These are phyloP conservation scores for Turnix velox DNA, from an alignment of 2,113 vertebrate species.

Conservation along the genomic window DNA sequence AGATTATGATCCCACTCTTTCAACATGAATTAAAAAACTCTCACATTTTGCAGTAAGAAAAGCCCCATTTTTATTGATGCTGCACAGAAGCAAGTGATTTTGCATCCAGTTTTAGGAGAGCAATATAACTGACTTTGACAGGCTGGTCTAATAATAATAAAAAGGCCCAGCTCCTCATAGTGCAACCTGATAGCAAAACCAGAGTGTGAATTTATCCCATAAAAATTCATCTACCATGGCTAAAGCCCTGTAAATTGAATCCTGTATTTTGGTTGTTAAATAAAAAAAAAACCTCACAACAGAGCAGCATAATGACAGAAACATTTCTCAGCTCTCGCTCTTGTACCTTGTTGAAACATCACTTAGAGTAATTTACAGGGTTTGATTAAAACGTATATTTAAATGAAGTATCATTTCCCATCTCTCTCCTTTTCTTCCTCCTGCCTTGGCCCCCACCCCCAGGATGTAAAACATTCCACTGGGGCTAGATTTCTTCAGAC, in stretches of 20 bases:
- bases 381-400: conserved; percentile 20
- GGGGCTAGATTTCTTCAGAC: not conserved
- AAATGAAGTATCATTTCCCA: not conserved
- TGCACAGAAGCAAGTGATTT: conserved; percentile 20
- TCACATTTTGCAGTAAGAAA: not conserved
- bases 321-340: not conserved
- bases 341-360: conserved; percentile 24
- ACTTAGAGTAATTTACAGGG: conserved; percentile 12
- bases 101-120: conserved; percentile 58
- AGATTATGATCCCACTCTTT: not conserved
- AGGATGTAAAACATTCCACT: not conserved
- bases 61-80: conserved; percentile 21
- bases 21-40: not conserved
- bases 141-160: conserved; percentile 52
- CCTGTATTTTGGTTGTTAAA: conserved; percentile 48
- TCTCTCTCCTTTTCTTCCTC: not conserved
- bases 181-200: conserved; percentile 31
- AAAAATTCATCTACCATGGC: conserved; percentile 63
- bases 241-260: conserved; percentile 52
- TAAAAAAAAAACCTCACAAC: not conserved
- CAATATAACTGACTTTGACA: conserved; percentile 55
- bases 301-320: not conserved
- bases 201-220: conserved; percentile 46
- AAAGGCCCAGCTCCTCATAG: conserved; percentile 1
- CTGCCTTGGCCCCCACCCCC: rapidly evolving